These are phyloP conservation scores for Mobula birostris DNA, from an alignment of 2,113 vertebrate genomes.

Conservation along the genomic window DNA sequence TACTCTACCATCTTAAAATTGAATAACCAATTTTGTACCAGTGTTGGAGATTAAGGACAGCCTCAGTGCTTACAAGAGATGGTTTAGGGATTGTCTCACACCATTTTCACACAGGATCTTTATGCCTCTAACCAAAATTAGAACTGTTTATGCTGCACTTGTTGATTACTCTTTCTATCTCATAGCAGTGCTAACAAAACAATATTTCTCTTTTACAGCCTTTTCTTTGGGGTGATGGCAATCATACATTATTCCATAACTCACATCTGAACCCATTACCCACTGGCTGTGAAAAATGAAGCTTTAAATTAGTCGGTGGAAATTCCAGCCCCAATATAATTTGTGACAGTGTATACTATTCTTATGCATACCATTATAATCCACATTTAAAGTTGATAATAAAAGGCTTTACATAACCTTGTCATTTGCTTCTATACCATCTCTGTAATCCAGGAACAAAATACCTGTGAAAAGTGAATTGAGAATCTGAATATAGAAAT, in stretches of 20 bases:
- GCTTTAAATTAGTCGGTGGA: constrained; percentile 44
- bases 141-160: neutral
- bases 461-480: neutral
- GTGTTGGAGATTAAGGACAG: neutral
- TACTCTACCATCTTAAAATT: neutral
- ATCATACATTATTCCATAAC: constrained; percentile 82
- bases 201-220: constrained; percentile 59
- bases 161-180: neutral
- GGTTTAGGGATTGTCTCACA: neutral
- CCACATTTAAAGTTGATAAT: neutral
- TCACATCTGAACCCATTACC: constrained; percentile 75
- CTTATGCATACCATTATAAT: neutral
- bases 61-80: neutral
- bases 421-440: neutral
- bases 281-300: constrained; percentile 77
- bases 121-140: neutral
- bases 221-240: constrained; percentile 93
- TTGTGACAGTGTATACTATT: neutral
- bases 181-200: neutral
- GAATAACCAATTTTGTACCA: neutral
- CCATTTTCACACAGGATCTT: neutral
- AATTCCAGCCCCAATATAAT: neutral
- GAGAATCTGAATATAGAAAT: neutral
- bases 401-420: neutral
- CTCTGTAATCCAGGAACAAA: neutral